Base-by-base conservation (phyloP, 1,140 invertebrate genomes). In the Eriocheir sinensis region DNA sequence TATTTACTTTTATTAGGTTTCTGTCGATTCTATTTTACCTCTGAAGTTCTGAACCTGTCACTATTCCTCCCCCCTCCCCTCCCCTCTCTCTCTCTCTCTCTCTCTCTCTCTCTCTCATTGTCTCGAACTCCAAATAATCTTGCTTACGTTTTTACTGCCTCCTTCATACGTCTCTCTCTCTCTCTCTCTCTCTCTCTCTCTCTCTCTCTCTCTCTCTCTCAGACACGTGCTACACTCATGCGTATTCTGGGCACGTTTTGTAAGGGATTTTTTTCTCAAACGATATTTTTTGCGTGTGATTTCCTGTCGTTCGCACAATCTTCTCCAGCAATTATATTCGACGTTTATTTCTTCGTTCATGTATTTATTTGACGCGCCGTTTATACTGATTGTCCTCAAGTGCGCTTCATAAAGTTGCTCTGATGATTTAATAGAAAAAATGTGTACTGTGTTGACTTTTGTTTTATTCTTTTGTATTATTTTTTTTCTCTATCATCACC, bases 361-460 rank as follows among this genome's bases (percentile, higher is more conserved):
- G 60, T n/a, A n/a, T 72, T 72, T 72, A 72, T 72, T 72, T 72
- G 60, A n/a, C n/a, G n/a, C n/a, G n/a, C n/a, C n/a, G n/a, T 72
- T 8, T n/a, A 0, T 72, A n/a, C 6, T 72, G 21, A 21, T 21
- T 3, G 48, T 21, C 48, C 12, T 53, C 48, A 53, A 53, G 48
- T 53, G 48, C 21, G 8, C 21, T 53, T 53, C 21, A 53, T 53
- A 53, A 12, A 3, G 12, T 1, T 53, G 21, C 21, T 53, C 9
- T 2, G 9, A 53, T 2, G 48, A 21, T 12, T 53, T 21, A 0
- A 53, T 12, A 21, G 21, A 53, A 12, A 21, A 53, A 17, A 17
- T 53, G 0, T 0, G 12, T 9, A 53, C 48, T 53, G 48, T 3
- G 48, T 53, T 17, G 48, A 53, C 0, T 53, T 9, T 53, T 17